A percentile compares a stretch with the other conserved stretches of the same genome.
Evolutionary conservation across 2,797 vertebrate genomes (phyloP).

Genomic region (Cephalopachus bancanus): DNA sequence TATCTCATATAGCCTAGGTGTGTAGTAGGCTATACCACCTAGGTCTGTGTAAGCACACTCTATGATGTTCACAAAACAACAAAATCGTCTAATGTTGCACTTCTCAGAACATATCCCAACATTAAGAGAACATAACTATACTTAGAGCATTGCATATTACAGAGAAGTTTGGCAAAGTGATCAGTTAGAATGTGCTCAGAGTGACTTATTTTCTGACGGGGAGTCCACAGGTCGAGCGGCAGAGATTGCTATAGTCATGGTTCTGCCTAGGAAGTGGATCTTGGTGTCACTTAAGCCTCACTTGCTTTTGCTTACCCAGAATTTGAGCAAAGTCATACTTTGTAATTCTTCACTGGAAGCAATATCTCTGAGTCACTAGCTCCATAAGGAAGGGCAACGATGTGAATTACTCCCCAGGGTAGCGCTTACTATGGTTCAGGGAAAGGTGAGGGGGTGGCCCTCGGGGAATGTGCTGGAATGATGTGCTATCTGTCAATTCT

Average conservation of each 20-base stretch:
- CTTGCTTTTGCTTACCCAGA: conserved; percentile 10
- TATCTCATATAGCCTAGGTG: background rate
- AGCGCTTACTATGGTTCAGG: conserved; percentile 64
- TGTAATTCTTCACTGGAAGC: conserved; percentile 19
- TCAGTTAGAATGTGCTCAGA: background rate
- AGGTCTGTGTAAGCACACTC: background rate
- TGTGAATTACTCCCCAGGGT: conserved; percentile 64
- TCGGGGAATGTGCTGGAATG: conserved; percentile 24
- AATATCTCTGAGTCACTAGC: conserved; percentile 57
- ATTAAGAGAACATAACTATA: background rate
- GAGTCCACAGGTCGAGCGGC: background rate
- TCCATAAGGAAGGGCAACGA: conserved; percentile 67
- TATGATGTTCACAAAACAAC: background rate
- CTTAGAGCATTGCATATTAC: background rate
- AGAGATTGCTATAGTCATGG: background rate
- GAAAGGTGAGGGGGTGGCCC: conserved; percentile 22
- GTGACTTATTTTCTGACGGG: background rate
- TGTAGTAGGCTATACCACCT: background rate
- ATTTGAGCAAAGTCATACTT: conserved; percentile 34
- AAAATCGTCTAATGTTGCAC: background rate
- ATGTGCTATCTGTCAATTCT: background rate
- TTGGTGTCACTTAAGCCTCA: background rate
- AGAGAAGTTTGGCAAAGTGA: background rate
- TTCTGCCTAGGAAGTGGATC: background rate
- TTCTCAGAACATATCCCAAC: background rate